Percentiles rank a stretch among this genome's conserved stretches.
Evolutionary conservation across 2,113 vertebrate genomes (phyloP).

Genomic region (Colossoma macropomum): DNA sequence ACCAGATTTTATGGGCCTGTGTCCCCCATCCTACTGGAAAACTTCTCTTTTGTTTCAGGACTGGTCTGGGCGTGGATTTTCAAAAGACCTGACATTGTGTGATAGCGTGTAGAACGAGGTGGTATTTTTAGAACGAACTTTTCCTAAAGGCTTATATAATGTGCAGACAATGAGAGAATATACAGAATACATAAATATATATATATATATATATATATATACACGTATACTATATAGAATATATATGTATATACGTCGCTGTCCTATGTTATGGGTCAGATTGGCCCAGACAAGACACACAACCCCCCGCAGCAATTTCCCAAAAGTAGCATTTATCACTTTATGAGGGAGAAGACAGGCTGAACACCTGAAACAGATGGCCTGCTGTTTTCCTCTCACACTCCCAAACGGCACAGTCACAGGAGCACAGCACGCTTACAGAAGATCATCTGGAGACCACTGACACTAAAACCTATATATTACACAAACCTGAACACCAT

Average conservation of each 20-base stretch:
- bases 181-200: neutral
- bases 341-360: slow-evolving; percentile 26
- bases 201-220: too few relatives aligned
- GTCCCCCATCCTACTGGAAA: neutral
- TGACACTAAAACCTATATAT: slow-evolving; percentile 12
- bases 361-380: slow-evolving; percentile 41
- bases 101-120: neutral
- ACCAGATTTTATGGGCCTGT: neutral
- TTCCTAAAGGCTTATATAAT: neutral
- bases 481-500: neutral
- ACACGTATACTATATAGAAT: too few relatives aligned
- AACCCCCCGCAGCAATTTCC: slow-evolving; percentile 8
- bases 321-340: slow-evolving; percentile 23
- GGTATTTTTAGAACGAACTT: neutral
- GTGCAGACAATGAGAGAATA: neutral
- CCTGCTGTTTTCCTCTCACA: slow-evolving; percentile 1
- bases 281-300: slow-evolving; percentile 28
- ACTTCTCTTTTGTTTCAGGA: neutral
- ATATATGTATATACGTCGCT: neutral
- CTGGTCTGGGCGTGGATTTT: neutral
- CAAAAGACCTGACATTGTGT: neutral
- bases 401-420: slow-evolving; percentile 1
- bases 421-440: slow-evolving; percentile 4
- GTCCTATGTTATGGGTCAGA: neutral
- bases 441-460: neutral